Base-by-base conservation (phyloP, 2,797 vertebrate genomes). In the Dendrocincla tyrannina region DNA sequence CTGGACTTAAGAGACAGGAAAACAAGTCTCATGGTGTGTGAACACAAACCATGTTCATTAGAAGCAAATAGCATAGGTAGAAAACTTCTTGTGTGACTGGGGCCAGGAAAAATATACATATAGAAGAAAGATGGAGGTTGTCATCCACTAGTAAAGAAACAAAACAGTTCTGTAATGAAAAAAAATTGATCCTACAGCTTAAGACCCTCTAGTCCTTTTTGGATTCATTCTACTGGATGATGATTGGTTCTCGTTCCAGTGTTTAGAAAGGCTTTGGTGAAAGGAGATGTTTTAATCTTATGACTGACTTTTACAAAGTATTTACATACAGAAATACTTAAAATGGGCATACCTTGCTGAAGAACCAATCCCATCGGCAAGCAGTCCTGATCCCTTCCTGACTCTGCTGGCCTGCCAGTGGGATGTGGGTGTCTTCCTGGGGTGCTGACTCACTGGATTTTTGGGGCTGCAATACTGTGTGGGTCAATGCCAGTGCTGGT, bases 281-380 rank as follows among this genome's bases (percentile, higher is more conserved):
- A 78, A 85, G 28, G 37, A 85, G 37, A 17, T 32, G 35, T 30
- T 79, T 88, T 76, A 82, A 67, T 75, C 67, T 76, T 37, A 52
- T 27, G 62, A 47, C n/a, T 46, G 33, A 79, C 59, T 47, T 68
- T 89, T 70, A 66, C 35, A 52, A 60, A 62, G 13, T 75, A 85
- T 81, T 92, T 91, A 52, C 39, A 56, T 59, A 77, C n/a, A 64
- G 27, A 88, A 72, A 72, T 74, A 83, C 52, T 72, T 75, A 63
- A 93, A 86, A 69, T 1, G 11, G 22, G 7, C 32, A 27, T 9
- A 46, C 33, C 5, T 19, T 78, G 39, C 79, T 39, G 35, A 47
- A 68, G 42, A 72, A 49, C 24, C 22, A 46, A 70, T 60, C 3
- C 1, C 24, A 24, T 24, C 22, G 2, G 1, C 44, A 63, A 63